These are phyloP conservation scores for Oryzias sinensis DNA, from an alignment of 2,797 vertebrate genomes.

Conservation along the genomic window DNA sequence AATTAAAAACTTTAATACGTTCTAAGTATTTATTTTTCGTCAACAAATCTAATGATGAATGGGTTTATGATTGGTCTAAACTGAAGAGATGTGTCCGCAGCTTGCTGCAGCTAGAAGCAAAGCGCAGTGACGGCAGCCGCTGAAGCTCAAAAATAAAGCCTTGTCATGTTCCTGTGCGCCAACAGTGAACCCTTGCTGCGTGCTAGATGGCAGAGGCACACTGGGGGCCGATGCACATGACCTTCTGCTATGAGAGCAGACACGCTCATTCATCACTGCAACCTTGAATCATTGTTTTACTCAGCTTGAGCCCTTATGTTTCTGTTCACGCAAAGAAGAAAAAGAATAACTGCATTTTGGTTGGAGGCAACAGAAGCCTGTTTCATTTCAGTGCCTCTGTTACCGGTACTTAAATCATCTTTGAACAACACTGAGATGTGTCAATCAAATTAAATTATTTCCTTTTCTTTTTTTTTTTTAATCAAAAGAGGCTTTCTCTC, in stretches of 20 bases:
- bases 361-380: conserved; percentile 48
- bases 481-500: conserved; percentile 34
- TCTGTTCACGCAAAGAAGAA: conserved; percentile 52
- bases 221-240: conserved; percentile 71
- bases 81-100: conserved; percentile 38
- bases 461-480: conserved; percentile 20
- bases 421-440: no score
- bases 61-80: conserved; percentile 1
- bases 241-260: conserved; percentile 74
- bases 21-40: no score
- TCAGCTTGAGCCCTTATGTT: conserved; percentile 65
- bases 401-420: conserved; percentile 24
- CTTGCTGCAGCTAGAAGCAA: neutral
- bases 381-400: conserved; percentile 30
- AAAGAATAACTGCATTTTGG: conserved; percentile 54
- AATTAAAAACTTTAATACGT: no score
- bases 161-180: conserved; percentile 47
- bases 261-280: conserved; percentile 74
- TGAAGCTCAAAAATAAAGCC: conserved; percentile 24
- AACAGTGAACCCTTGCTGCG: conserved; percentile 64
- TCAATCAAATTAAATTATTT: no score
- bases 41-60: no score
- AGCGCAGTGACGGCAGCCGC: neutral
- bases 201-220: conserved; percentile 72
- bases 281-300: conserved; percentile 79